Percentiles rank a stretch among this genome's conserved stretches.
phyloP scores from a whole-genome alignment of 2,113 vertebrate genomes.

The Oophaga pumilio region DNA sequence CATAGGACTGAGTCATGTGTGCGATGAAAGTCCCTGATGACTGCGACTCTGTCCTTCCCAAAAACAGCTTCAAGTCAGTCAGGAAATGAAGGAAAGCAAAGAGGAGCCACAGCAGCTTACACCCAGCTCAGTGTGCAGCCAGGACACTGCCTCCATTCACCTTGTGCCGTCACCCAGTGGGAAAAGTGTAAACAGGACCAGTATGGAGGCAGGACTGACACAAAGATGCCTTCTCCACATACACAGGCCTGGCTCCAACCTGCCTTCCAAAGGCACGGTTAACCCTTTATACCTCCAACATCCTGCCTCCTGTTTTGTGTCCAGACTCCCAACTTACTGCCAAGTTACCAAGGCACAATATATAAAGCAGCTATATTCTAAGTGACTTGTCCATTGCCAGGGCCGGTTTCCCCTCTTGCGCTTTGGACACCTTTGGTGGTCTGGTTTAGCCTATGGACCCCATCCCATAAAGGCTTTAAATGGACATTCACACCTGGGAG shows the following conservation, averaged over 20 bases:
- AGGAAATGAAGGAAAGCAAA: constrained; percentile 17
- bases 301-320: neutral
- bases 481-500: too few relatives aligned
- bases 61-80: neutral
- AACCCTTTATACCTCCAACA: neutral
- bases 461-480: too few relatives aligned
- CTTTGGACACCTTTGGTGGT: neutral
- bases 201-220: constrained; percentile 25
- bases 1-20: neutral
- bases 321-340: neutral
- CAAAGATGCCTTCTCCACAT: constrained; percentile 47
- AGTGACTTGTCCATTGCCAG: neutral
- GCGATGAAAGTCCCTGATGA: neutral
- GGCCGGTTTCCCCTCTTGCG: neutral
- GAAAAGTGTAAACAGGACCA: constrained; percentile 36
- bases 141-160: constrained; percentile 53
- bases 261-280: neutral
- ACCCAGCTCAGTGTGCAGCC: constrained; percentile 28
- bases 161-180: constrained; percentile 45
- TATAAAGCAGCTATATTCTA: too few relatives aligned
- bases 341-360: neutral
- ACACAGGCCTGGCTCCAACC: constrained; percentile 19
- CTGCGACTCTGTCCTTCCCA: neutral
- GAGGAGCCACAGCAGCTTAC: constrained; percentile 11
- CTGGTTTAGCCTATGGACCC: neutral